A percentile compares a stretch with the other conserved stretches of the same genome.
Conservation (phyloP, 2,113 vertebrate species). For the Pheucticus melanocephalus region DNA sequence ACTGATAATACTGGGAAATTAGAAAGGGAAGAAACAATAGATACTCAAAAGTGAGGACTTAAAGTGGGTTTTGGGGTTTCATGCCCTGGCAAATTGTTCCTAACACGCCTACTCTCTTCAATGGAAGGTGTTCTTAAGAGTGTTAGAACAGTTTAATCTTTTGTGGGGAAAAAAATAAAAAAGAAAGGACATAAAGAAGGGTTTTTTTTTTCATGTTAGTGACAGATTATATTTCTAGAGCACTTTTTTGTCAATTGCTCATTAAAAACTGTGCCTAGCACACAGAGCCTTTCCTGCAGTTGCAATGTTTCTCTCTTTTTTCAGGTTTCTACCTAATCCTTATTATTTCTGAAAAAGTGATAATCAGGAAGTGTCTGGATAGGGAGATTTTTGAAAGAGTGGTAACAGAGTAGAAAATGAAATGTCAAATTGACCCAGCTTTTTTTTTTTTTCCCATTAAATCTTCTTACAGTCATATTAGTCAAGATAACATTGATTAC, state of each 20-base stretch:
- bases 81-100: neutral
- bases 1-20: neutral
- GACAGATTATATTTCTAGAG: neutral
- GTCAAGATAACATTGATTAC: neutral
- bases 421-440: neutral
- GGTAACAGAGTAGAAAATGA: neutral
- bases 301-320: neutral
- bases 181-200: neutral
- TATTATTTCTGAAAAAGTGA: neutral
- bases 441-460: neutral
- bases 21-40: neutral
- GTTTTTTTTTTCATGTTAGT: neutral
- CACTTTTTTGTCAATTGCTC: neutral
- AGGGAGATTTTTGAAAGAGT: neutral
- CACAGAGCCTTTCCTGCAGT: neutral
- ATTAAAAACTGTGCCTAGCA: neutral
- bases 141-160: neutral
- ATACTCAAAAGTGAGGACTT: neutral
- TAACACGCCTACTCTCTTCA: neutral
- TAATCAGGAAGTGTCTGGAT: neutral
- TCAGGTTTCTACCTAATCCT: neutral
- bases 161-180: neutral
- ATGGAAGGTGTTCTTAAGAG: neutral
- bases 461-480: neutral
- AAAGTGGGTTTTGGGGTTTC: neutral